Evolutionary conservation across 2,113 vertebrate species (phyloP).

Genomic region (Melanotaenia duboulayi): DNA sequence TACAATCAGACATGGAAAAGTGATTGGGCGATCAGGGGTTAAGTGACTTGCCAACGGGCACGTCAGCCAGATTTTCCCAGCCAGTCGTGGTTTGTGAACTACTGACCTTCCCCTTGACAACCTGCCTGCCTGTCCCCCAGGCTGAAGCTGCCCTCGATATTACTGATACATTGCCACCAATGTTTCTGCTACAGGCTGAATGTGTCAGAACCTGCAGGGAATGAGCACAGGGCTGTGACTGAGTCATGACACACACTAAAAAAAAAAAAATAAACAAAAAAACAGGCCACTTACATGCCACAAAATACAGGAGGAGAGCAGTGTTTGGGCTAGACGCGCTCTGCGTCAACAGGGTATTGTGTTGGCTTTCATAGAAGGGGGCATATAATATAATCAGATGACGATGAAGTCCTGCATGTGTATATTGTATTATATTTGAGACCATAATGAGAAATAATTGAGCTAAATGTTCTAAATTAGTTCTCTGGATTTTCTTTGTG

Average conservation of each 20-base stretch:
- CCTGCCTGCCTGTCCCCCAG: slow-evolving; percentile 41
- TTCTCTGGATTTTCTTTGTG: too few relatives aligned
- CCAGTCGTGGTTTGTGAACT: slow-evolving; percentile 46
- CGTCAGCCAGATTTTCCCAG: slow-evolving; percentile 57
- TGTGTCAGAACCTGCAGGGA: slow-evolving; percentile 58
- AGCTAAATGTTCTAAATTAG: slow-evolving; percentile 3
- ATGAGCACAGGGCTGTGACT: slow-evolving; percentile 18
- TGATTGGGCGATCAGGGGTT: slow-evolving; percentile 31
- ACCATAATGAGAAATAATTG: slow-evolving; percentile 23
- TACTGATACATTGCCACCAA: slow-evolving; percentile 47
- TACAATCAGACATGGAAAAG: neutral
- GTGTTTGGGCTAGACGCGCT: slow-evolving; percentile 27
- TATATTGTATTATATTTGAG: slow-evolving; percentile 2
- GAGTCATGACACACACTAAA: slow-evolving; percentile 45
- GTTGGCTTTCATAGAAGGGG: neutral
- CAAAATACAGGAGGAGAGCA: slow-evolving; percentile 23
- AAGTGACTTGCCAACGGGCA: slow-evolving; percentile 60
- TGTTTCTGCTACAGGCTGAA: slow-evolving; percentile 28
- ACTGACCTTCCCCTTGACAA: slow-evolving; percentile 65
- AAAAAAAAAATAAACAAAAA: neutral
- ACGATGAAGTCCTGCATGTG: slow-evolving; percentile 4
- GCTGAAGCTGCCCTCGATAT: slow-evolving; percentile 50
- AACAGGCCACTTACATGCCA: slow-evolving; percentile 6
- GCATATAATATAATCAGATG: slow-evolving; percentile 29
- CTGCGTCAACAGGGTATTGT: slow-evolving; percentile 9